Evolutionary conservation across 2,797 vertebrate species (phyloP).

Genomic region (Alosa sapidissima): DNA sequence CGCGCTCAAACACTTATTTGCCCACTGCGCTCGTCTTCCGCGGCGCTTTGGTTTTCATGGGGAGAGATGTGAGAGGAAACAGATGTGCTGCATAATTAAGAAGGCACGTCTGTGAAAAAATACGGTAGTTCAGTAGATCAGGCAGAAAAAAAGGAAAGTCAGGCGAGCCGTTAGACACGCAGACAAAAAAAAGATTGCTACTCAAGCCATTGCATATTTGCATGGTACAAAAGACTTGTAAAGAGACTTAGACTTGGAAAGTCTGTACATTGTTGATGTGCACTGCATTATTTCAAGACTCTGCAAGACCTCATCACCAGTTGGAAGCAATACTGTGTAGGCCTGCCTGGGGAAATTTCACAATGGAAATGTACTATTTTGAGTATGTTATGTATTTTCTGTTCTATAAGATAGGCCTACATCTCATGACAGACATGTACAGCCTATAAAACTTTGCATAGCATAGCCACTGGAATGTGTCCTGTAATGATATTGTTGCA

Average conservation of each 20-base stretch:
- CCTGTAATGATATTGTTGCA: neutral
- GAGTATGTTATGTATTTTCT: neutral
- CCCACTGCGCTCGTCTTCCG: neutral
- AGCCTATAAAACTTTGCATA: neutral
- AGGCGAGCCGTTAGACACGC: neutral
- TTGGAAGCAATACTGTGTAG: neutral
- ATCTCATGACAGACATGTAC: too few species aligned
- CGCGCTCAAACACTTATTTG: constrained; percentile 27
- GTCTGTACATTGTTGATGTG: neutral
- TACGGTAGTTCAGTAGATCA: neutral
- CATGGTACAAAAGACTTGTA: neutral
- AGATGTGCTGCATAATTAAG: neutral
- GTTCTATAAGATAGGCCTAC: neutral
- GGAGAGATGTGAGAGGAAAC: neutral
- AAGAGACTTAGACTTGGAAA: too few species aligned
- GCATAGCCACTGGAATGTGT: neutral
- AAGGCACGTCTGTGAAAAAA: neutral
- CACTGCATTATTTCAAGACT: neutral
- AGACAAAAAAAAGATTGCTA: neutral
- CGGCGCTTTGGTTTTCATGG: neutral
- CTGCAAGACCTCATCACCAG: neutral
- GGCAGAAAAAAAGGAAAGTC: neutral
- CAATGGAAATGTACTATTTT: neutral
- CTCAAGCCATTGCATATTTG: neutral
- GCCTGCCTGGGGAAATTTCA: neutral